Evolutionary conservation across 2,888 invertebrate genomes (phyloP).

Genomic region (Limenitis arthemis): DNA sequence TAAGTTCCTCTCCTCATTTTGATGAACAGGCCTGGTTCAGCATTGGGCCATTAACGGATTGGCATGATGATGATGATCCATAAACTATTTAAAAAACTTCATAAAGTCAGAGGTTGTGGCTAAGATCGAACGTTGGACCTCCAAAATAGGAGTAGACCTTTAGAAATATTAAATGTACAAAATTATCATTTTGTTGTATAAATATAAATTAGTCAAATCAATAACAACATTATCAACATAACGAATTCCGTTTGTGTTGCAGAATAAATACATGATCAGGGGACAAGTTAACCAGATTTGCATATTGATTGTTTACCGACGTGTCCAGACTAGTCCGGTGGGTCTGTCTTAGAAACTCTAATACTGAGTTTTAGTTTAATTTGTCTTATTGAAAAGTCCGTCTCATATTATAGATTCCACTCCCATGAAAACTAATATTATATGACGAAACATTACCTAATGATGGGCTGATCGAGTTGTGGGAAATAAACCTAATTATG

Average conservation of each 20-base stretch:
- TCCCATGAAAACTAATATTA: too few relatives aligned
- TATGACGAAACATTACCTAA: too few relatives aligned
- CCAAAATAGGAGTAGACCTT: background rate
- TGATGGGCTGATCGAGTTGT: too few relatives aligned
- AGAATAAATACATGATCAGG: slow-evolving; percentile 20
- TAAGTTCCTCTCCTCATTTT: too few relatives aligned
- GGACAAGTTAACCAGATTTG: slow-evolving; percentile 44
- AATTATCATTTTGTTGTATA: background rate
- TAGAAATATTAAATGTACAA: background rate
- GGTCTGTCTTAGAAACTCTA: slow-evolving; percentile 12
- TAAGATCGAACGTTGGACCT: background rate
- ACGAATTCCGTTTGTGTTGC: slow-evolving; percentile 17
- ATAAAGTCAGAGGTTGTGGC: too few relatives aligned
- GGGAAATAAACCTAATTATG: too few relatives aligned
- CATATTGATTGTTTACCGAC: slow-evolving; percentile 59
- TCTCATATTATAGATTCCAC: too few relatives aligned
- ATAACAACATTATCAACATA: slow-evolving; percentile 15
- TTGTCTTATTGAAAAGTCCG: too few relatives aligned
- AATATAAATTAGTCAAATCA: slow-evolving; percentile 8
- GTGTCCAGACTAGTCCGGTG: slow-evolving; percentile 27
- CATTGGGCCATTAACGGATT: too few relatives aligned
- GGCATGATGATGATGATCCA: too few relatives aligned
- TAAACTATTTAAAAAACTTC: too few relatives aligned
- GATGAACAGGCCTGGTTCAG: too few relatives aligned
- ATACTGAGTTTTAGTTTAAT: slow-evolving; percentile 3